Evolutionary conservation across 2,888 invertebrate species (phyloP).

Genomic region (Eupithecia exiguata): DNA sequence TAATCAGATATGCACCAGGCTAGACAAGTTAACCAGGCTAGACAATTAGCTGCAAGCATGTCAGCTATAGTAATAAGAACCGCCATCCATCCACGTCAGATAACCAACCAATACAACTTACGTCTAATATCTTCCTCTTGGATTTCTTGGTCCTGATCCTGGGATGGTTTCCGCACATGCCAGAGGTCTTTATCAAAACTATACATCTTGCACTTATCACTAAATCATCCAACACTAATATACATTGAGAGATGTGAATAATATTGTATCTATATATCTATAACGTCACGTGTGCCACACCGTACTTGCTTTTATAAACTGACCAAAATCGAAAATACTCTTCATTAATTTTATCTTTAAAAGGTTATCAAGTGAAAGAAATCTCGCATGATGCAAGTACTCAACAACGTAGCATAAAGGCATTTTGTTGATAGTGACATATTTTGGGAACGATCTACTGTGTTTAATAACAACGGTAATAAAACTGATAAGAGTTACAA

Average conservation of each 20-base stretch:
- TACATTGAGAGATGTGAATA: neutral
- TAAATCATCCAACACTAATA: neutral
- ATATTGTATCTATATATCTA: neutral
- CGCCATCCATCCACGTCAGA: neutral
- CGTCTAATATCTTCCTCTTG: constrained; percentile 54
- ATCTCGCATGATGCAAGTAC: constrained; percentile 26
- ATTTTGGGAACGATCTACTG: constrained; percentile 8
- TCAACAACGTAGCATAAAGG: constrained; percentile 32
- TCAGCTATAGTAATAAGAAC: neutral
- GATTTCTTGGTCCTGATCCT: constrained; percentile 43
- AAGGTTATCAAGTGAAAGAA: constrained; percentile 35
- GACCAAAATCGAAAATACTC: constrained; percentile 18
- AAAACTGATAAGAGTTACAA: neutral
- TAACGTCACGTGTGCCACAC: constrained; percentile 18
- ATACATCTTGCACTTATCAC: constrained; percentile 60
- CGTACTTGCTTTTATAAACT: constrained; percentile 4
- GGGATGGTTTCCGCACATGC: constrained; percentile 72
- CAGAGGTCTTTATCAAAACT: constrained; percentile 80
- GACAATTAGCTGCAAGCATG: neutral
- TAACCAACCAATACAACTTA: constrained; percentile 41
- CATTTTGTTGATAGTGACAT: constrained; percentile 22
- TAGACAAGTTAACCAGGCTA: neutral
- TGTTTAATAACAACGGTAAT: neutral
- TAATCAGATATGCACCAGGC: neutral
- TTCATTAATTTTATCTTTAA: constrained; percentile 30